Base-by-base conservation (phyloP, 2,113 vertebrate genomes). In the Toxotes jaculatrix region DNA sequence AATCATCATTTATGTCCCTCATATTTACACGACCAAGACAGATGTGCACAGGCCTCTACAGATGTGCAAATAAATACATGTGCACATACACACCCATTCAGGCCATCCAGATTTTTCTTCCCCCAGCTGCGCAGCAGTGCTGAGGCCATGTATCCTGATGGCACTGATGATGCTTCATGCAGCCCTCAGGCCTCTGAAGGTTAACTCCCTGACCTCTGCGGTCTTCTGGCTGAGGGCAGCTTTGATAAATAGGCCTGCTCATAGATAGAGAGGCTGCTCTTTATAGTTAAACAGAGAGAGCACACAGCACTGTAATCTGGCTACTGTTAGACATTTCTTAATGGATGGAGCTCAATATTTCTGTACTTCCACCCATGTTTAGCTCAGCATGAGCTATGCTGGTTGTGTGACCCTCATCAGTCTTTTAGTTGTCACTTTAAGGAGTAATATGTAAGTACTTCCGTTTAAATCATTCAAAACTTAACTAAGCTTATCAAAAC, bases 111-210 rank as follows among this genome's bases (percentile, higher is more conserved):
- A 82, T 68, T 60, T 82, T 60, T 49, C 34, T 32, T 80, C 63
- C 76, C 56, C 87, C 80, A 88, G 84, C 88, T 87, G 88, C 5
- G 87, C 34, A 1, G 80, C 40, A 66, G 82, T 67, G 43, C 89
- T 82, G 74, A 87, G 87, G 75, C 78, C 84, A 93, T 91, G 91
- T 84, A 90, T 91, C 91, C 75, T 91, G 85, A 93, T 93, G 92
- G 89, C 92, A 92, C 77, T 93, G 89, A 93, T 91, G 91, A 83
- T 92, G 90, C 91, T 85, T 81, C 93, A 87, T 88, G 87, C 88
- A 83, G 90, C 69, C 90, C 85, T 84, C 73, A 59, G 90, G 90
- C 87, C 88, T 87, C 83, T 92, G 91, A 92, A 94, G 92, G 92
- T 92, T 83, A 93, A 88, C 73, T 84, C 62, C 77, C 47, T 82